A percentile compares a stretch with the other conserved stretches of the same genome.
These are phyloP conservation scores for Chouioia cunea DNA, from an alignment of 2,888 invertebrate species.

Conservation along the genomic window DNA sequence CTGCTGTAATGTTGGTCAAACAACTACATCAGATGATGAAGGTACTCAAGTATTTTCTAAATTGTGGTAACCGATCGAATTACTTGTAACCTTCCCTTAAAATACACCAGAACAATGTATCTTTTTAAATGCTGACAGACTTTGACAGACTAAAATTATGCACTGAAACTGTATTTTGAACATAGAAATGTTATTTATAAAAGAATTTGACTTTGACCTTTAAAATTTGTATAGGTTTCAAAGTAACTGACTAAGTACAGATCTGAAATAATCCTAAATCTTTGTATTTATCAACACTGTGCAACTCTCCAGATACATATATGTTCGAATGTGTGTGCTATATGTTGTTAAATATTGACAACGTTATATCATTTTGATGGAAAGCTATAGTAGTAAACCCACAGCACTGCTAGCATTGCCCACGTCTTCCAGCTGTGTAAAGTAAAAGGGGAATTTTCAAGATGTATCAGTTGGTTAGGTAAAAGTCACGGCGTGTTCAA, in stretches of 20 bases:
- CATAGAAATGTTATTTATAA: no score
- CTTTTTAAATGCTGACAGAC: no score
- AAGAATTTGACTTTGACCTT: no score
- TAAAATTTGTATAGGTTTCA: no score
- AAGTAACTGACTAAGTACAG: no score
- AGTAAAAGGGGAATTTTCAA: background rate
- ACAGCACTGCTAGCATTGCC: conserved; percentile 14
- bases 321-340: background rate
- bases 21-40: conserved; percentile 44
- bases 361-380: conserved; percentile 5
- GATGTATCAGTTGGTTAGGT: conserved; percentile 4
- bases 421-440: conserved; percentile 9
- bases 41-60: conserved; percentile 16
- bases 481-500: conserved; percentile 20
- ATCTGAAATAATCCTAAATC: no score
- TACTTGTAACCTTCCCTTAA: conserved; percentile 48
- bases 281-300: background rate
- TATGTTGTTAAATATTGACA: conserved; percentile 42
- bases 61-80: conserved; percentile 27
- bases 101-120: conserved; percentile 27
- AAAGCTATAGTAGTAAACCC: conserved; percentile 41
- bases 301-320: background rate
- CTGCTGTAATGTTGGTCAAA: conserved; percentile 47
- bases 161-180: no score
- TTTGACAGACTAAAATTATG: no score